phyloP scores from a whole-genome alignment of 2,888 invertebrate species.

The Monoplex corrugatus region DNA sequence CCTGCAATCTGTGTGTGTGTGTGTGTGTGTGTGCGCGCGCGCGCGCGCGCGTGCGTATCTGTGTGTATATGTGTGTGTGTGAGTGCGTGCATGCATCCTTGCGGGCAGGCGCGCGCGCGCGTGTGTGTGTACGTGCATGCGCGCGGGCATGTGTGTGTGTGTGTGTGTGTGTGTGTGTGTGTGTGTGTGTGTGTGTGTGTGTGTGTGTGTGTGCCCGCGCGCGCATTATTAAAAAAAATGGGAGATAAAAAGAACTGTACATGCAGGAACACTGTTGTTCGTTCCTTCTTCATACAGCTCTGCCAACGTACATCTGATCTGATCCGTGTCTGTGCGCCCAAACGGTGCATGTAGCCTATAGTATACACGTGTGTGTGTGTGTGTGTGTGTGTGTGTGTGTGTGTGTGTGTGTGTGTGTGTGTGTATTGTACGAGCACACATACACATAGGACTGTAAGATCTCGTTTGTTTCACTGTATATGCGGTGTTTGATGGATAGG shows the following conservation, averaged over 20 bases:
- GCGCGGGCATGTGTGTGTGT: not conserved
- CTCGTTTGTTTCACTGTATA: not conserved
- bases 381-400: constrained; percentile 16
- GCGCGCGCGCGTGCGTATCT: not conserved
- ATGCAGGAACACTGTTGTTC: too few relatives aligned
- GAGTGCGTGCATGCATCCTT: not conserved
- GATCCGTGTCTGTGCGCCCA: not conserved
- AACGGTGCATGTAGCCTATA: not conserved
- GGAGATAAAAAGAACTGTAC: too few relatives aligned
- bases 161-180: constrained; percentile 16
- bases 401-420: not conserved
- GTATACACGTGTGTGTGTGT: constrained; percentile 2
- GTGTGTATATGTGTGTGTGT: not conserved
- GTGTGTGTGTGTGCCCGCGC: not conserved
- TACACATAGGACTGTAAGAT: not conserved
- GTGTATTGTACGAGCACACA: not conserved
- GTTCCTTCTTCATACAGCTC: too few relatives aligned
- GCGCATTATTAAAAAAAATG: too few relatives aligned
- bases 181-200: not conserved
- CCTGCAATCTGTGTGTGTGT: not conserved
- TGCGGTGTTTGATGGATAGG: not conserved
- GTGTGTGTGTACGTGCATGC: not conserved
- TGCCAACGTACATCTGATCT: not conserved
- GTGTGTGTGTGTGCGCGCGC: not conserved
- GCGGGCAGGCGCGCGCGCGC: not conserved